phyloP scores from a whole-genome alignment of 2,113 vertebrate genomes.

The Tapirus terrestris region DNA sequence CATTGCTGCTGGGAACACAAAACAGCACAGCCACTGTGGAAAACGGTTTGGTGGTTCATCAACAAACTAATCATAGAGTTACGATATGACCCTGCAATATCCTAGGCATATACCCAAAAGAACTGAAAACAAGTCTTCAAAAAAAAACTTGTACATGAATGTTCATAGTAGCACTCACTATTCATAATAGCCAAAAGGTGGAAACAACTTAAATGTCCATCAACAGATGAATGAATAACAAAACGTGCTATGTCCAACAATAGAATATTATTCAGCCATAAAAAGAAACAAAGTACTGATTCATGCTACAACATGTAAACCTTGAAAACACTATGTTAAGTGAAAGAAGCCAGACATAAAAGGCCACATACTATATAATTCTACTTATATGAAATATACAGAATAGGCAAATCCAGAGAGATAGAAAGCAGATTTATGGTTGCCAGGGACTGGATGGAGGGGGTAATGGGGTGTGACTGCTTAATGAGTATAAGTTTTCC shows the following conservation, averaged over 20 bases:
- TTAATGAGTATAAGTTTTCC: neutral
- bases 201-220: neutral
- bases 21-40: neutral
- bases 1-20: neutral
- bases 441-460: neutral
- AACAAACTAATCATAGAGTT: neutral
- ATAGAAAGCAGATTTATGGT: neutral
- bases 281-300: neutral
- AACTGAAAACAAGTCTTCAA: neutral
- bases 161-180: neutral
- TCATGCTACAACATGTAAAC: neutral
- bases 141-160: neutral
- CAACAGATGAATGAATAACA: neutral
- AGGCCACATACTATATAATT: neutral
- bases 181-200: neutral
- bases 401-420: neutral
- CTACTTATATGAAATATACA: neutral
- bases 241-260: neutral
- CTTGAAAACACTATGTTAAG: neutral
- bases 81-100: neutral
- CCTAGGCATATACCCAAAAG: neutral
- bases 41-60: neutral
- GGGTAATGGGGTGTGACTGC: neutral
- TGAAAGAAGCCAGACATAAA: neutral
- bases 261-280: neutral